These are phyloP conservation scores for Tadarida brasiliensis DNA, from an alignment of 2,797 vertebrate species.

Conservation along the genomic window DNA sequence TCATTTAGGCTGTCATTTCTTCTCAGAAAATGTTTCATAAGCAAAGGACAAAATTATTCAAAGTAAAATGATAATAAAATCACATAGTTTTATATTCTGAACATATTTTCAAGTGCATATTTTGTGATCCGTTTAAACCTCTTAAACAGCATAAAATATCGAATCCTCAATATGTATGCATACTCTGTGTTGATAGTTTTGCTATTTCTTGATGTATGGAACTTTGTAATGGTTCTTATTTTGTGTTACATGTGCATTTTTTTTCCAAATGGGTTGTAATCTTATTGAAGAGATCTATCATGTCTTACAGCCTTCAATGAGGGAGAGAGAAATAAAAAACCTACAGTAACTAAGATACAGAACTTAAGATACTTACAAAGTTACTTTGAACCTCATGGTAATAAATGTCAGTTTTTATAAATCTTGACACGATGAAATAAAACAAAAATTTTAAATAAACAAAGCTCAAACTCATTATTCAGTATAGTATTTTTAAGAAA, in stretches of 20 bases:
- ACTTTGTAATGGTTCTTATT: neutral
- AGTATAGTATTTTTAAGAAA: neutral
- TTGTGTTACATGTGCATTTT: neutral
- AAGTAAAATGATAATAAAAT: neutral
- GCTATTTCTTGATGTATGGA: neutral
- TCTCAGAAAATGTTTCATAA: neutral
- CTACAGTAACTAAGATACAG: neutral
- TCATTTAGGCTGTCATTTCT: neutral
- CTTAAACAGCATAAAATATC: neutral
- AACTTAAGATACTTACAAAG: neutral
- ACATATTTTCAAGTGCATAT: neutral
- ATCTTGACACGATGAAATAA: neutral
- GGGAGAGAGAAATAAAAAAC: neutral
- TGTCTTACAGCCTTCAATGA: neutral
- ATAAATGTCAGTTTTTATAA: neutral
- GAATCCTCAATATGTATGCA: neutral
- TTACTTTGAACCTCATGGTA: neutral
- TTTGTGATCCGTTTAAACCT: neutral
- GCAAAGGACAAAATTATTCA: neutral
- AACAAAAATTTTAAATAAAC: neutral
- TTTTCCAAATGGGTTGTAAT: neutral
- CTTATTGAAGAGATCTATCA: neutral
- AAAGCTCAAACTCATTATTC: neutral
- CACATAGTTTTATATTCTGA: neutral
- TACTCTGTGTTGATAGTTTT: neutral